Base-by-base conservation (phyloP, 2,113 vertebrate species). In the Cephalophus harveyi region DNA sequence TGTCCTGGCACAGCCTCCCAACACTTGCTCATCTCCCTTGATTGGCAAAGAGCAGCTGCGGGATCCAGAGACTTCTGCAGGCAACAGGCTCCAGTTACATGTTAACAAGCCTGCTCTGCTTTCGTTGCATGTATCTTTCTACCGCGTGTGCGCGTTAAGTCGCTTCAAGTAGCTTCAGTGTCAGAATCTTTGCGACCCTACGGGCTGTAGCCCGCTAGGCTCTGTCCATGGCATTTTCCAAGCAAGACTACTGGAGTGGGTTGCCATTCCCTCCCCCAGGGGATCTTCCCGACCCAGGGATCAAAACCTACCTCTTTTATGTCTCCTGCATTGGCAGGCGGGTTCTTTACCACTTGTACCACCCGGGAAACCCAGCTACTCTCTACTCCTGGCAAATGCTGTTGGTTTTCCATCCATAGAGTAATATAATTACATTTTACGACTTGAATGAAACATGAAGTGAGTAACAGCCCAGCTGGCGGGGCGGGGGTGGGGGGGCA, bases 101-200 rank as follows among this genome's bases (percentile, higher is more conserved):
- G 17, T 40, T 7, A 85, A n/a, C 4, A 71, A 8, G 7, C 28
- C 13, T 6, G 30, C 46, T 76, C 57, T 57, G 64, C 43, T 55
- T 81, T 21, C 59, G 0, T 67, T 3, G 0, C 2, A 5, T 6
- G 13, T 3, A 9, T 21, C 79, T 62, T 89, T 33, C 79, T 43
- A 7, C 36, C 21, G 0, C 0, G 3, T 25, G 36, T 2, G 0
- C 1, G 0, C 0, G 1, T 12, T 74, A 40, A 25, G 36, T 74
- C 2, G 1, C 10, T 67, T 74, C 67, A 40, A 23, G n/a, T 74
- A 1, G 0, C 19, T 67, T 74, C 67, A 43, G 36, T 14, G 36
- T 76, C 5, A 5, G 23, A 43, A 25, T 76, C 71, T 76, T 43
- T 76, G 36, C 2, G 5, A 27, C 36, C 71, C 23, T 43, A 74